A percentile compares a stretch with the other conserved stretches of the same genome.
phyloP scores from a whole-genome alignment of 1,140 invertebrate species.

The Pachyrhynchus sulphureomaculatus region DNA sequence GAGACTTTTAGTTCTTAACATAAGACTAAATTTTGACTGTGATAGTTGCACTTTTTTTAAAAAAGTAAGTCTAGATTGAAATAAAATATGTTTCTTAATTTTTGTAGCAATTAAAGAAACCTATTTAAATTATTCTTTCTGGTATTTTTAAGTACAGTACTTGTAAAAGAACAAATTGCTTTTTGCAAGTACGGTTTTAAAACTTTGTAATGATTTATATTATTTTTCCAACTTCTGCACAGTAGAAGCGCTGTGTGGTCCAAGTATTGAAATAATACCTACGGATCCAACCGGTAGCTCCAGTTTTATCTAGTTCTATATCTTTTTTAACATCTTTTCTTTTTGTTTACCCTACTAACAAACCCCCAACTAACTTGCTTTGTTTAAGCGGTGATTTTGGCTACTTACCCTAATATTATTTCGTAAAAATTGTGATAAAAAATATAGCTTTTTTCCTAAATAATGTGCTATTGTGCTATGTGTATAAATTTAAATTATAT shows the following conservation, averaged over 20 bases:
- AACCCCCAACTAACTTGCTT: not conserved
- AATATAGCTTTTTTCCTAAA: slow-evolving; percentile 1
- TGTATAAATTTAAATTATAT: slow-evolving; percentile 5
- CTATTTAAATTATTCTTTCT: not conserved
- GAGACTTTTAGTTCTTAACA: not conserved
- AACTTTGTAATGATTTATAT: not conserved
- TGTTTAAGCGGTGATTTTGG: not conserved
- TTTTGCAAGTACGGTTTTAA: not conserved
- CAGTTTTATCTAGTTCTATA: not conserved
- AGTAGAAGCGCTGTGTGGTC: slow-evolving; percentile 9
- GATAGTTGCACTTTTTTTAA: slow-evolving; percentile 14
- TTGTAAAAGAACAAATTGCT: slow-evolving; percentile 2
- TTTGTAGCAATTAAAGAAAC: too few species aligned
- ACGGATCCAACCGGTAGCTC: slow-evolving; percentile 21
- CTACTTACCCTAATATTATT: not conserved
- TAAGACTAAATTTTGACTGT: slow-evolving; percentile 4
- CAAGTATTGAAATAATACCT: slow-evolving; percentile 25
- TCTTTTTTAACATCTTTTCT: not conserved
- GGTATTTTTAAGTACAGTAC: not conserved
- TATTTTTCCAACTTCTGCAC: not conserved
- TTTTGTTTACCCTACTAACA: slow-evolving; percentile 15
- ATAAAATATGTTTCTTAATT: slow-evolving; percentile 3
- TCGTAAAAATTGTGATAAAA: not conserved
- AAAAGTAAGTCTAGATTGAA: not conserved
- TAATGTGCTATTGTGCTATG: slow-evolving; percentile 7